Evolutionary conservation across 2,888 invertebrate species (phyloP).

Genomic region (Protophormia terraenovae): DNA sequence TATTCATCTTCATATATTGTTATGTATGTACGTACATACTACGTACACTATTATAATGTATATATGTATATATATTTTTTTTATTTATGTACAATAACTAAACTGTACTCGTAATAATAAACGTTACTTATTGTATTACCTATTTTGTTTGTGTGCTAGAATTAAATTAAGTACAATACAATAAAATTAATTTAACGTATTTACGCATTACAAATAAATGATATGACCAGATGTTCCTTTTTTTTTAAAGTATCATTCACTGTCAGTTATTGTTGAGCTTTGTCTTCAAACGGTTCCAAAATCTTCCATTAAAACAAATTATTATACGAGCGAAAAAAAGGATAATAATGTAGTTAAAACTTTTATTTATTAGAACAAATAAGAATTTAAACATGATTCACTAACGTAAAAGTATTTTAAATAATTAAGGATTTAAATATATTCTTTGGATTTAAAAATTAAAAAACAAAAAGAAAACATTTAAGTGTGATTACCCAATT

Average conservation of each 20-base stretch:
- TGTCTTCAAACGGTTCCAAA: background rate
- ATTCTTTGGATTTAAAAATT: too few relatives aligned
- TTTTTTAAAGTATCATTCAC: background rate
- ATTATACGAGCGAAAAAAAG: background rate
- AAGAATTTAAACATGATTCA: background rate
- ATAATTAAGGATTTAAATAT: background rate
- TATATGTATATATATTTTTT: background rate
- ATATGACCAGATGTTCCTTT: background rate
- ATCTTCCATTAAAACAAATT: background rate
- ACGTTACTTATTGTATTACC: slow-evolving; percentile 17
- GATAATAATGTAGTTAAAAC: background rate
- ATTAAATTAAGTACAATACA: slow-evolving; percentile 36
- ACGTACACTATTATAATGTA: too few relatives aligned
- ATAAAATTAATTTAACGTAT: slow-evolving; percentile 32
- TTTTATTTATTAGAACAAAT: background rate
- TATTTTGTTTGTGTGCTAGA: slow-evolving; percentile 16
- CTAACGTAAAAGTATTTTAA: background rate
- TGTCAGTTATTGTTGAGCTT: slow-evolving; percentile 22
- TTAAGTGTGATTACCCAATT: too few relatives aligned
- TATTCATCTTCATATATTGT: too few relatives aligned
- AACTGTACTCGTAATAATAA: background rate
- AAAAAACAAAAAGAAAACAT: background rate
- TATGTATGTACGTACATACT: too few relatives aligned
- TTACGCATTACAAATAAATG: slow-evolving; percentile 42
- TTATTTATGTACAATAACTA: background rate